Percentiles rank a stretch among this genome's conserved stretches.
phyloP scores from a whole-genome alignment of 2,888 invertebrate species.

The Prosapia bicincta region DNA sequence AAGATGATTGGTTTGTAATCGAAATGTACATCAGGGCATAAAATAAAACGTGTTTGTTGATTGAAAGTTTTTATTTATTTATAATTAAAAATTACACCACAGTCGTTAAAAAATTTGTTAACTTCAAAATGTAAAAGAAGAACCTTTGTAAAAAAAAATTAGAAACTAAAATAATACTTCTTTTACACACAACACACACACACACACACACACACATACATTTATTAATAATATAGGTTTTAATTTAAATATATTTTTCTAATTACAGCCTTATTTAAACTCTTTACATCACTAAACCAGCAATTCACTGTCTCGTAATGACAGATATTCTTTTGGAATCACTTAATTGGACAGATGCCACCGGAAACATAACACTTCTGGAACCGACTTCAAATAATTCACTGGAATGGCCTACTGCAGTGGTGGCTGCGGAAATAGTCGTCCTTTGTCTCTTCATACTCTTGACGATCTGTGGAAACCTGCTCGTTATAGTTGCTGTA shows the following conservation, averaged over 20 bases:
- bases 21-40: no score
- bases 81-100: no score
- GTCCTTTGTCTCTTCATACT: not conserved
- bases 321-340: not conserved
- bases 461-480: constrained; percentile 32
- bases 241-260: not conserved
- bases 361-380: not conserved
- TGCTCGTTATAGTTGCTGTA: constrained; percentile 38
- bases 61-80: no score
- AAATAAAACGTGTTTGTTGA: no score
- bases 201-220: no score
- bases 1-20: no score
- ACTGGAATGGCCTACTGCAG: not conserved
- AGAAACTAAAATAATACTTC: not conserved
- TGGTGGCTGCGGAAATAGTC: not conserved
- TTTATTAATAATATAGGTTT: no score
- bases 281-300: not conserved
- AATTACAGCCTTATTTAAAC: not conserved
- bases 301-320: not conserved
- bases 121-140: no score
- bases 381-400: not conserved
- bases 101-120: no score
- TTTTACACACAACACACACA: no score
- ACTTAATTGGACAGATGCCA: not conserved
- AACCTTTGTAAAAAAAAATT: no score